Evolutionary conservation across 2,113 vertebrate species (phyloP).

Genomic region (Alethe diademata): DNA sequence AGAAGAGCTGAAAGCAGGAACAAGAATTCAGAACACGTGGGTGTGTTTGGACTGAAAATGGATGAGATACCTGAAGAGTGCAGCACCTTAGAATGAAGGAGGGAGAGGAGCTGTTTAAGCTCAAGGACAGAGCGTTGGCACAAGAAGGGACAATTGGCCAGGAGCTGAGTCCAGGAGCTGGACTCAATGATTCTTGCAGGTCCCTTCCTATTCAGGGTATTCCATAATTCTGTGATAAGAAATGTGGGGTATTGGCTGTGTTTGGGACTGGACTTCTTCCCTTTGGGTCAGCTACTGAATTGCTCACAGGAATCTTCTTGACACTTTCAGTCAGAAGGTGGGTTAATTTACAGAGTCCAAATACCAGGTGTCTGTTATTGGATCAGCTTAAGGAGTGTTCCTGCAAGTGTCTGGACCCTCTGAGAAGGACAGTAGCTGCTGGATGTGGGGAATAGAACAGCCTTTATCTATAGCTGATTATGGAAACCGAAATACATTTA

Average conservation of each 20-base stretch:
- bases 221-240: neutral
- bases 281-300: neutral
- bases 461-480: neutral
- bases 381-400: neutral
- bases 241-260: neutral
- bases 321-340: neutral
- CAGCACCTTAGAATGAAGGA: neutral
- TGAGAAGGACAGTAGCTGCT: neutral
- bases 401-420: neutral
- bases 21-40: neutral
- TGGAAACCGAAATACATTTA: neutral
- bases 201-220: neutral
- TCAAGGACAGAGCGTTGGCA: neutral
- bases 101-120: neutral
- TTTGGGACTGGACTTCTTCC: neutral
- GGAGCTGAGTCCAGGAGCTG: neutral
- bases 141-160: neutral
- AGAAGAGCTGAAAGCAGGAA: neutral
- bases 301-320: neutral
- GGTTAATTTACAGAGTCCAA: neutral
- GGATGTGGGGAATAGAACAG: neutral
- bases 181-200: neutral
- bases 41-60: neutral
- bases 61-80: neutral
- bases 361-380: neutral